Evolutionary conservation across 2,113 vertebrate species (phyloP).

Genomic region (Eulacestoma nigropectus): DNA sequence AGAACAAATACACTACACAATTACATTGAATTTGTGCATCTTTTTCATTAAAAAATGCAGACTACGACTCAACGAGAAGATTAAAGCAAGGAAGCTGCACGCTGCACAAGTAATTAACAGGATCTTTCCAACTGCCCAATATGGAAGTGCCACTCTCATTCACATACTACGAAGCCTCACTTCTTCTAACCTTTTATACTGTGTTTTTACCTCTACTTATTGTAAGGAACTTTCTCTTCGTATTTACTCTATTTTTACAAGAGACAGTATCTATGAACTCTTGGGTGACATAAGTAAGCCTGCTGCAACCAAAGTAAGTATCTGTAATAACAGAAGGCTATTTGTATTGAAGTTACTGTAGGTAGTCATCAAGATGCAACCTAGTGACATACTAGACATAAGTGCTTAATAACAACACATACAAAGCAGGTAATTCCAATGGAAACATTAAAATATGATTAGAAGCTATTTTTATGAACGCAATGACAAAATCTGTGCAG

Average conservation of each 20-base stretch:
- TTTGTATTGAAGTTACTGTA: not conserved
- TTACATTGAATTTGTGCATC: not conserved
- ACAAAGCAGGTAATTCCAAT: not conserved
- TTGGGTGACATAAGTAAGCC: not conserved
- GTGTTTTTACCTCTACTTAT: not conserved
- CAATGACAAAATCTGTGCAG: not conserved
- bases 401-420: not conserved
- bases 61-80: not conserved
- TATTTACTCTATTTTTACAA: not conserved
- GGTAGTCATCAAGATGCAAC: not conserved
- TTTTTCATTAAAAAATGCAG: not conserved
- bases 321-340: not conserved
- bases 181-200: not conserved
- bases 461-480: not conserved
- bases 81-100: conserved; percentile 12
- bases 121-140: not conserved
- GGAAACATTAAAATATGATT: not conserved
- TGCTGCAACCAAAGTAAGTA: not conserved
- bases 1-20: not conserved
- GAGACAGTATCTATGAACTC: not conserved
- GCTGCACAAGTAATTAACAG: not conserved
- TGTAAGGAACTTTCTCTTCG: not conserved
- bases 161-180: not conserved
- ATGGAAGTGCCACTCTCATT: not conserved
- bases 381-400: not conserved